Evolutionary conservation across 2,888 invertebrate genomes (phyloP).

Genomic region (Brachyopa scutellaris): DNA sequence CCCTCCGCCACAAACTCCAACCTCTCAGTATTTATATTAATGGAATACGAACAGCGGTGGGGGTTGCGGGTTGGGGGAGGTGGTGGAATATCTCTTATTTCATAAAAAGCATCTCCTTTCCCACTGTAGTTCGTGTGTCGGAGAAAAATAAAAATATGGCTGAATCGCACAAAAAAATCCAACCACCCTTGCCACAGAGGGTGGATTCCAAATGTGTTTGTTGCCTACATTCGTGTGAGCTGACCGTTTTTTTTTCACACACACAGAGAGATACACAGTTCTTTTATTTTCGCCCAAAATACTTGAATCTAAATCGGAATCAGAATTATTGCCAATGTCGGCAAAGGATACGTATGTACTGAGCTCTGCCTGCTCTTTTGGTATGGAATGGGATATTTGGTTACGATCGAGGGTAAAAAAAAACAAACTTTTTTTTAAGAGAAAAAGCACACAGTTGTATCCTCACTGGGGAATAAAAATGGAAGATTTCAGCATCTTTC

Average conservation of each 20-base stretch:
- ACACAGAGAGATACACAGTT: not conserved
- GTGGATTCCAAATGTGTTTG: constrained; percentile 51
- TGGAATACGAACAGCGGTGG: constrained; percentile 30
- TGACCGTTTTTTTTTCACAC: constrained; percentile 10
- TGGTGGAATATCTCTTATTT: constrained; percentile 61
- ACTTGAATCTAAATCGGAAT: constrained; percentile 64
- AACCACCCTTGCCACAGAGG: constrained; percentile 19
- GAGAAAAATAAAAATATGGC: constrained; percentile 69
- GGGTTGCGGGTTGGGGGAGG: not conserved
- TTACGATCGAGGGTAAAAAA: constrained; percentile 56
- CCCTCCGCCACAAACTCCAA: not conserved
- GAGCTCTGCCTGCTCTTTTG: no score
- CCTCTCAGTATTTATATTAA: constrained; percentile 46
- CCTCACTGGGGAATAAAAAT: constrained; percentile 56
- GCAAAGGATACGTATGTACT: constrained; percentile 38
- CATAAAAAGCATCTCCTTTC: constrained; percentile 63
- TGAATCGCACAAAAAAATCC: constrained; percentile 66
- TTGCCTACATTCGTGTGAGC: constrained; percentile 32
- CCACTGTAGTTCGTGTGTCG: constrained; percentile 18
- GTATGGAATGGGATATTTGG: constrained; percentile 18
- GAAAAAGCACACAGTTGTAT: constrained; percentile 23
- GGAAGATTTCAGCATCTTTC: constrained; percentile 29
- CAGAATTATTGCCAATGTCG: constrained; percentile 60
- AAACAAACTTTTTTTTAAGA: constrained; percentile 39
- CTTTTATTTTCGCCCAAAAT: constrained; percentile 38